Evolutionary conservation across 2,888 invertebrate species (phyloP).

Genomic region (Lycaena phlaeas): DNA sequence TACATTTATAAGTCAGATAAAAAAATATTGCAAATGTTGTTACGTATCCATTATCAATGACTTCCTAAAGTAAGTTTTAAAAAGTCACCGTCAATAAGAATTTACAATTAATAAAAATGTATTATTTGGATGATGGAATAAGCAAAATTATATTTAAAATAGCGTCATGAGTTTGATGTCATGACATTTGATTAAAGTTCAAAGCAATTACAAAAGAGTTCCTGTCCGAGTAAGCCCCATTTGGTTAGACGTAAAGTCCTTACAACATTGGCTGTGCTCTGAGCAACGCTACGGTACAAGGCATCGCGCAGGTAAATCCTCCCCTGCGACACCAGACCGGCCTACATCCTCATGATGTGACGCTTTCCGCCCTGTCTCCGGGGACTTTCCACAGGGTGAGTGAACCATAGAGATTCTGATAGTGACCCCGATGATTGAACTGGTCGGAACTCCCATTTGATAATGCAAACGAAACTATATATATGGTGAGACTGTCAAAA

Average conservation of each 20-base stretch:
- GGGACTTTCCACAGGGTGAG: conserved; percentile 71
- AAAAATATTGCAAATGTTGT: too few species aligned
- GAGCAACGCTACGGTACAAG: conserved; percentile 56
- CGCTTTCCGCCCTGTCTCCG: conserved; percentile 69
- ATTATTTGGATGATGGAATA: too few species aligned
- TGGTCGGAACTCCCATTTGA: conserved; percentile 43
- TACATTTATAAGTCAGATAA: too few species aligned
- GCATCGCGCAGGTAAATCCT: conserved; percentile 43
- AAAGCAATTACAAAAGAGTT: conserved; percentile 32
- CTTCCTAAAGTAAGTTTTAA: too few species aligned
- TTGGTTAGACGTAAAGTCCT: conserved; percentile 44
- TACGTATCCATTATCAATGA: too few species aligned
- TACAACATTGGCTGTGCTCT: conserved; percentile 66
- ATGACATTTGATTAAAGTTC: too few species aligned
- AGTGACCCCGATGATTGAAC: conserved; percentile 64
- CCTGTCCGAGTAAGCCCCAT: conserved; percentile 70
- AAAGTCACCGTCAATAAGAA: too few species aligned
- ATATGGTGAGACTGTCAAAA: conserved; percentile 23
- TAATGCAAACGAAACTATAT: conserved; percentile 8
- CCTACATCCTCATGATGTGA: conserved; percentile 45
- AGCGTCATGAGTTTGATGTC: too few species aligned
- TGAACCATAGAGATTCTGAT: conserved; percentile 44
- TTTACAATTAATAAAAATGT: too few species aligned
- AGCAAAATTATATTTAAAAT: too few species aligned
- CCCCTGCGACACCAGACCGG: conserved; percentile 46